A percentile compares a stretch with the other conserved stretches of the same genome.
Evolutionary conservation across 2,888 invertebrate species (phyloP).

Genomic region (Drosophila parthenogenetica): DNA sequence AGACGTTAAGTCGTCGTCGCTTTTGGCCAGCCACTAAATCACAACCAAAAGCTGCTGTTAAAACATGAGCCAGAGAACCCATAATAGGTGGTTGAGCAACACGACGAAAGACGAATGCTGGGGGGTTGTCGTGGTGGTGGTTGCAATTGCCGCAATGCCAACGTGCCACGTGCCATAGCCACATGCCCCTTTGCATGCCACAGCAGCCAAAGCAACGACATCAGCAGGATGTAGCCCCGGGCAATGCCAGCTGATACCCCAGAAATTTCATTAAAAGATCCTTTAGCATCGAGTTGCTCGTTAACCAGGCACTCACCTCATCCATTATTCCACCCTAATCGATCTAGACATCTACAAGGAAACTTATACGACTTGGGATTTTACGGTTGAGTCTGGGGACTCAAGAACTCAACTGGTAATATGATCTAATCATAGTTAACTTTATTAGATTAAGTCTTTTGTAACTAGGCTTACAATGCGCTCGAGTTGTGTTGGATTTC

Average conservation of each 20-base stretch:
- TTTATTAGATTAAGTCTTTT: not conserved
- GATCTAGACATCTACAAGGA: slow-evolving; percentile 19
- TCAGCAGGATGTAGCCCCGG: slow-evolving; percentile 16
- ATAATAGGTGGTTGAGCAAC: slow-evolving; percentile 58
- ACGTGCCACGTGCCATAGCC: slow-evolving; percentile 33
- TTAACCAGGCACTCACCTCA: slow-evolving; percentile 25
- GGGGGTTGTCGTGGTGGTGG: slow-evolving; percentile 33
- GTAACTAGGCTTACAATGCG: not conserved
- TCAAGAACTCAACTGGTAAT: slow-evolving; percentile 6
- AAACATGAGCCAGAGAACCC: slow-evolving; percentile 67
- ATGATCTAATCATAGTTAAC: slow-evolving; percentile 7
- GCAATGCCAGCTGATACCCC: slow-evolving; percentile 43
- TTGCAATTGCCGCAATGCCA: slow-evolving; percentile 38
- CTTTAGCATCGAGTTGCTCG: slow-evolving; percentile 24
- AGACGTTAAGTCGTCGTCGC: slow-evolving; percentile 65
- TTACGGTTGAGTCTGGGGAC: not conserved
- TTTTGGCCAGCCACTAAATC: slow-evolving; percentile 75
- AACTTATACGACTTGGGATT: slow-evolving; percentile 11
- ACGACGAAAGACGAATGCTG: not conserved
- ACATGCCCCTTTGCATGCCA: not conserved
- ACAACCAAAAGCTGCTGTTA: slow-evolving; percentile 82
- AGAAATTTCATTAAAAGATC: slow-evolving; percentile 47
- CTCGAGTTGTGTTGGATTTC: not conserved
- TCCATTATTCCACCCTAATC: slow-evolving; percentile 36
- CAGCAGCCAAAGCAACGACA: not conserved